phyloP scores from a whole-genome alignment of 2,113 vertebrate genomes.

The Elephas maximus region DNA sequence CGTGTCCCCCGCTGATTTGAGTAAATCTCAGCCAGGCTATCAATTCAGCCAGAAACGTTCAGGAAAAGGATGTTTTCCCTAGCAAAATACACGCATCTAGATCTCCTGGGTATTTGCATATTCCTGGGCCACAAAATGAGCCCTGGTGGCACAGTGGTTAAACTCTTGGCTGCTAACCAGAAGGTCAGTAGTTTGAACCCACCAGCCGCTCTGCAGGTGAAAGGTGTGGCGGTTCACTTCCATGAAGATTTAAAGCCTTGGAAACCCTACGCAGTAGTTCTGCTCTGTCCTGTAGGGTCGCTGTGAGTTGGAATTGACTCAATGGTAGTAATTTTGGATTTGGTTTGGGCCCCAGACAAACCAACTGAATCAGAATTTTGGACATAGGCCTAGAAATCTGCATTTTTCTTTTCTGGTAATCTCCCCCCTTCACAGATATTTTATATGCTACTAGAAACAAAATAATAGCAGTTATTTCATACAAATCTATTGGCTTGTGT shows the following conservation, averaged over 20 bases:
- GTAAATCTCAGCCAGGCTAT: neutral
- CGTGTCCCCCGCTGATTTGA: neutral
- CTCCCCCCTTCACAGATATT: neutral
- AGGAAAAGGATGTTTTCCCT: conserved; percentile 38
- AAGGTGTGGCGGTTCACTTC: no score
- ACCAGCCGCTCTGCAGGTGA: no score
- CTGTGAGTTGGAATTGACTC: no score
- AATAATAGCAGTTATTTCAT: neutral
- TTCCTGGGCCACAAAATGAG: neutral
- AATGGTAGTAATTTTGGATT: no score
- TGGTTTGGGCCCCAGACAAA: neutral
- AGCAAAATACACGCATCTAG: neutral
- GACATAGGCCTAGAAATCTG: neutral
- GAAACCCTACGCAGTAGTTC: no score
- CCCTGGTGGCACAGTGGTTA: no score
- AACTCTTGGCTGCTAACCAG: no score
- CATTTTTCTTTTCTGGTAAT: neutral
- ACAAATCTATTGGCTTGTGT: neutral
- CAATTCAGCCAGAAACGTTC: neutral
- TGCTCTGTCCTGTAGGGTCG: no score
- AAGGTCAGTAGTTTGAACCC: no score
- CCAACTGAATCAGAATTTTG: neutral
- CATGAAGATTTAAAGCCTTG: no score
- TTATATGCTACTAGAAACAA: neutral
- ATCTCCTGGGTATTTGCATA: neutral